Base-by-base conservation (phyloP, 2,797 vertebrate species). In the Hoplostethus mediterraneus region DNA sequence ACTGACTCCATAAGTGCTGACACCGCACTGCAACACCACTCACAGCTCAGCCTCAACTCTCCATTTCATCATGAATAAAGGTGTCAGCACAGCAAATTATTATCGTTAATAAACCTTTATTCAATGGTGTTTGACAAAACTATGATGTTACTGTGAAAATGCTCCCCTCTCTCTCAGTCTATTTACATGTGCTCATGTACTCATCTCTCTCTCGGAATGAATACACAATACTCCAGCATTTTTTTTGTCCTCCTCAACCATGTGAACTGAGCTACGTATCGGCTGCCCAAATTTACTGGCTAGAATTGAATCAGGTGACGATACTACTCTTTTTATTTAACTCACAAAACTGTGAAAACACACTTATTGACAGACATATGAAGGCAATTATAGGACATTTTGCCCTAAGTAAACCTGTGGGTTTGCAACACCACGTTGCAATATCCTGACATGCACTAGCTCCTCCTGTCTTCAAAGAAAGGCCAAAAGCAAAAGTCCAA, bases 21-120 rank as follows among this genome's bases (percentile, higher is more conserved):
- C 82, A 75, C 62, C 0, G 81, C 87, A 89, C 60, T 57, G 78
- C 61, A 67, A 81, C 76, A 65, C 66, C 76, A 83, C 82, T 80
- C 74, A 17, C 42, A 82, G 77, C 75, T 61, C 31, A 17, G 87
- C 67, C 72, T 82, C 82, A 72, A 80, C 83, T 77, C 82, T 81
- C 71, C 71, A 83, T 84, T 87, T 91, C 80, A 87, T 90, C 75
- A 81, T 30, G 56, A 73, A 84, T 84, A 84, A 92, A 88, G 59
- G 81, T 88, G 88, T 92, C 77, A 68, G 85, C 75, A 75, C 80
- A 79, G 84, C 82, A 92, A 88, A 91, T 87, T 90, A 79, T 60
- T 82, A 90, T 81, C 74, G 36, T 88, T 89, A 86, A 90, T 88
- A 89, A 87, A 91, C 84, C 87, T 88, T 89, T 80, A 81, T 86